These are phyloP conservation scores for Erythrocercus mccallii DNA, from an alignment of 2,113 vertebrate species.

Conservation along the genomic window DNA sequence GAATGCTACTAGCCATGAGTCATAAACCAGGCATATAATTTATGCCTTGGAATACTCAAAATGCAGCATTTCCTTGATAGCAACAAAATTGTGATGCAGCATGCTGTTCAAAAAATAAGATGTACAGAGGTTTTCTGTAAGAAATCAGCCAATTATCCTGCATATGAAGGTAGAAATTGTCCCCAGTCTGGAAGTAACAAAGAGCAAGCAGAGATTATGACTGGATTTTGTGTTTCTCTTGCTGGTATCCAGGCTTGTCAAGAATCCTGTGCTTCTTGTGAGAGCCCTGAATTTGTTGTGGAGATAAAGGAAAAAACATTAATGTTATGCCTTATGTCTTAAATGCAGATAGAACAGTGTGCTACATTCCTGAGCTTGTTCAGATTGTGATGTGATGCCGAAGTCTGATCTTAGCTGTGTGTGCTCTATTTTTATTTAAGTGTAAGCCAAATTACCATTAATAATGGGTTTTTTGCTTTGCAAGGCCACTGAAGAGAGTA, in stretches of 20 bases:
- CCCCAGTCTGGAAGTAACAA: constrained; percentile 35
- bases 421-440: neutral
- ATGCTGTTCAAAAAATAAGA: constrained; percentile 35
- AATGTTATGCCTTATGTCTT: neutral
- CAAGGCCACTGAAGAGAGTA: neutral
- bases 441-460: neutral
- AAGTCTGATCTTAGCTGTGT: neutral
- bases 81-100: constrained; percentile 28
- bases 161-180: constrained; percentile 34
- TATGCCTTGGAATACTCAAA: constrained; percentile 57
- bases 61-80: constrained; percentile 54
- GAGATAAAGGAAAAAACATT: neutral
- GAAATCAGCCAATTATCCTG: constrained; percentile 48
- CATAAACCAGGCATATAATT: constrained; percentile 61
- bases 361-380: neutral
- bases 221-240: constrained; percentile 37
- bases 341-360: neutral
- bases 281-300: neutral
- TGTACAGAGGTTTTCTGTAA: constrained; percentile 30
- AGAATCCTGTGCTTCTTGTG: neutral
- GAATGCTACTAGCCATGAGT: constrained; percentile 46
- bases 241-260: neutral
- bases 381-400: neutral
- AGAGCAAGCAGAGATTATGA: constrained; percentile 38
- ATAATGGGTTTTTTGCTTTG: neutral